phyloP scores from a whole-genome alignment of 2,797 vertebrate genomes.

The Sardinella longiceps region DNA sequence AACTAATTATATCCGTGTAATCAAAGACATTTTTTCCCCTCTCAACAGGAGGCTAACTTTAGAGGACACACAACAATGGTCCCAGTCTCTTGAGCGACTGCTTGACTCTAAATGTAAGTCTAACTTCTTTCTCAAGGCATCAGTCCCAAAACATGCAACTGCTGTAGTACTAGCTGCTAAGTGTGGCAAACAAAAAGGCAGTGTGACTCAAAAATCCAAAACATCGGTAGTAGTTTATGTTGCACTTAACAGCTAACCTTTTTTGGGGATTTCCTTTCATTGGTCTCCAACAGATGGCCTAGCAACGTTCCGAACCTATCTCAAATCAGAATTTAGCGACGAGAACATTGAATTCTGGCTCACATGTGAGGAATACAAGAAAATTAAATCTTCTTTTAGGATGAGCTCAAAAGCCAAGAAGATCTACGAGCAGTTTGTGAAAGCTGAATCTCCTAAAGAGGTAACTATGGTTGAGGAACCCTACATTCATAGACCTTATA shows the following conservation, averaged over 20 bases:
- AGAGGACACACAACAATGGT: slow-evolving; percentile 85
- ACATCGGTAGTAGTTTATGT: not conserved
- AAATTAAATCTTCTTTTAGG: slow-evolving; percentile 76
- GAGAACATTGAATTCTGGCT: slow-evolving; percentile 91
- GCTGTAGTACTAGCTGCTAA: not conserved
- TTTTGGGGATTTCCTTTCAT: slow-evolving; percentile 9
- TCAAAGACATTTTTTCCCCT: slow-evolving; percentile 26
- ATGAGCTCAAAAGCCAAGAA: slow-evolving; percentile 81
- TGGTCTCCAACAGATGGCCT: slow-evolving; percentile 75
- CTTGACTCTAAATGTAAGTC: slow-evolving; percentile 85
- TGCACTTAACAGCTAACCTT: slow-evolving; percentile 11
- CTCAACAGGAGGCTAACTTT: slow-evolving; percentile 77
- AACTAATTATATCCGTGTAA: slow-evolving; percentile 33
- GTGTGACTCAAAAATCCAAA: not conserved
- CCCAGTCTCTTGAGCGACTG: slow-evolving; percentile 84
- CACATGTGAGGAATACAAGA: slow-evolving; percentile 88
- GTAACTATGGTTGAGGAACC: slow-evolving; percentile 57
- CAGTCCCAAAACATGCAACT: not conserved
- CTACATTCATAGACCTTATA: not conserved
- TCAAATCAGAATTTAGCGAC: slow-evolving; percentile 87
- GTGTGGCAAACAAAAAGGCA: not conserved
- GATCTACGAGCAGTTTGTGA: slow-evolving; percentile 84
- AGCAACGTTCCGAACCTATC: slow-evolving; percentile 81
- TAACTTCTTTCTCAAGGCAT: slow-evolving; percentile 29
- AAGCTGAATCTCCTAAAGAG: slow-evolving; percentile 84